phyloP scores from a whole-genome alignment of 2,888 invertebrate genomes.

The Chrysolina oricalcia region DNA sequence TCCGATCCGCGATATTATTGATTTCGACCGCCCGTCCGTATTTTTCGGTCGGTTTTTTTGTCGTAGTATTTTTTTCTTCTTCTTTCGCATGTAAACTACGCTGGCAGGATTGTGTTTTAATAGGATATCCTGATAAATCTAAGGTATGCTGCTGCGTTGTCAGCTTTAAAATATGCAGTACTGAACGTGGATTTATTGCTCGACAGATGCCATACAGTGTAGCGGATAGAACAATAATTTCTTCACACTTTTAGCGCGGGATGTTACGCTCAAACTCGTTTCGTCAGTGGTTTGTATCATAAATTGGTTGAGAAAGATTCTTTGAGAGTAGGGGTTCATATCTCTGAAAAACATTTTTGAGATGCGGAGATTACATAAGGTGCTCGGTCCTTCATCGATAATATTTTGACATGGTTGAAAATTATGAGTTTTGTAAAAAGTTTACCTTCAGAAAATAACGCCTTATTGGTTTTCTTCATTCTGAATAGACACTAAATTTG shows the following conservation, averaged over 20 bases:
- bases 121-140: slow-evolving; percentile 41
- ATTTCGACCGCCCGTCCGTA: slow-evolving; percentile 47
- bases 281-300: neutral
- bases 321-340: too few species aligned
- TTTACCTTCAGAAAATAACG: too few species aligned
- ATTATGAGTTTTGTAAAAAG: too few species aligned
- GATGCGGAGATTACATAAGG: too few species aligned
- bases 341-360: too few species aligned
- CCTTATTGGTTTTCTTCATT: too few species aligned
- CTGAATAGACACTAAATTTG: too few species aligned
- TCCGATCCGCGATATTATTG: slow-evolving; percentile 67
- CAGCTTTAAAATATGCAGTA: slow-evolving; percentile 40
- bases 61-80: slow-evolving; percentile 28
- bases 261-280: slow-evolving; percentile 15
- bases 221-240: slow-evolving; percentile 34
- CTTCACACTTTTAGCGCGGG: slow-evolving; percentile 31
- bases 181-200: slow-evolving; percentile 33
- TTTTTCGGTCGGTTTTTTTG: slow-evolving; percentile 20
- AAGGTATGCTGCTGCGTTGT: slow-evolving; percentile 43
- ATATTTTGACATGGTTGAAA: too few species aligned
- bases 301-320: too few species aligned
- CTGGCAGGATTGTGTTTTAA: slow-evolving; percentile 35
- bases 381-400: too few species aligned
- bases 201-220: slow-evolving; percentile 28
- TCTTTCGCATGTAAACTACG: slow-evolving; percentile 37